Base-by-base conservation (phyloP, 1,140 invertebrate species). In the Listronotus bonariensis region DNA sequence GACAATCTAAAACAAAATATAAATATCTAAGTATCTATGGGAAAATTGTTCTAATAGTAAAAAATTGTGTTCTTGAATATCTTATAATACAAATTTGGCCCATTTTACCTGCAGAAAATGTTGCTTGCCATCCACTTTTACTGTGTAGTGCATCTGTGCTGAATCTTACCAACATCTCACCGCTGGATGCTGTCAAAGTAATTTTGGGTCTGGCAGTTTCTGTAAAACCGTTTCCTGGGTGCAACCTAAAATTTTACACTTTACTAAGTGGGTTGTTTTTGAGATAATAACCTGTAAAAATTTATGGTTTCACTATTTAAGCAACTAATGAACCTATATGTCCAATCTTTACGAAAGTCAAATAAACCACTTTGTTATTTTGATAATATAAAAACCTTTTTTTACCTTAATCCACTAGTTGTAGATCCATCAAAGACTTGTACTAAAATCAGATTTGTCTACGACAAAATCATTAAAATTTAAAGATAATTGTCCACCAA, bases 111-210 rank as follows among this genome's bases (percentile, higher is more conserved):
- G 95, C 93, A 68, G 93, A 96, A 80, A 95, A 98, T 12, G 89
- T 91, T 18, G 94, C 92, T 78, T 90, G 88, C 92, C 93, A 97
- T 65, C 95, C 86, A 68, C 83, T 83, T 46, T 85, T 87, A 75
- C 88, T 91, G 73, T 95, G 89, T 48, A 97, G 78, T 31, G 94
- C 91, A 82, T 97, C 95, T 34, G 92, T 92, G 15, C 86, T 84
- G 78, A 97, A 97, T 74, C 92, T 85, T 51, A 97, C 83, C 5
- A 94, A 79, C 89, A 97, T 92, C 79, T 95, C 91, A 15, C 95
- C 93, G 72, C 92, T 95, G 31, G 93, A 92, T 36, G 95, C 93
- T 9, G 95, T 96, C 68, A 97, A 79, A 9, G 93, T 95, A 45
- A 96, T 89, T 76, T 91, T 90, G 15, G 95, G 95, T 4, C 83